phyloP scores from a whole-genome alignment of 2,797 vertebrate genomes.

The Buceros bicornis region DNA sequence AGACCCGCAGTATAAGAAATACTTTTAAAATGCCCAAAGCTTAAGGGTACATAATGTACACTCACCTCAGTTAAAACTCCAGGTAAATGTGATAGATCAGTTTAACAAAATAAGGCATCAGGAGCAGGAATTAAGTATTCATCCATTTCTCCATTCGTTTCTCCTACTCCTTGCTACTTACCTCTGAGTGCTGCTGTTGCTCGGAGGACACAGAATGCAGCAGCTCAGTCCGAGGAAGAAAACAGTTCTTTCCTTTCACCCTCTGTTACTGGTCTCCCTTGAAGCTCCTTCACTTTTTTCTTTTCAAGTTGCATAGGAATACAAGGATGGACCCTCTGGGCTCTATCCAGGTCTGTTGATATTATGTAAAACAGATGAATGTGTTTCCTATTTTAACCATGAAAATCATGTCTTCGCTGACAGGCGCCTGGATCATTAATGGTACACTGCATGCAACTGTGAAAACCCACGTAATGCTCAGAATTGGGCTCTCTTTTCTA shows the following conservation, averaged over 20 bases:
- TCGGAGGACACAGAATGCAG: not conserved
- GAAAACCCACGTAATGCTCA: constrained; percentile 32
- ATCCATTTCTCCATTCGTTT: not conserved
- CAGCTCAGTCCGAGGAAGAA: not conserved
- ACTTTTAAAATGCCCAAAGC: not conserved
- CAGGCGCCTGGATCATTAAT: not conserved
- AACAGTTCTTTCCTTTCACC: not conserved
- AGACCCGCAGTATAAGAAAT: not conserved
- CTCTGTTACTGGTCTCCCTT: not conserved
- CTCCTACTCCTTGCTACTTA: not conserved
- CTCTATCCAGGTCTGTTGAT: constrained; percentile 53
- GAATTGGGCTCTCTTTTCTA: not conserved
- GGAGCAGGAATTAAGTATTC: not conserved
- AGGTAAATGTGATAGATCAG: not conserved
- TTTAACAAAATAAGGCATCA: not conserved
- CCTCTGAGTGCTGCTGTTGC: constrained; percentile 26
- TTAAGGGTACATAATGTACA: not conserved
- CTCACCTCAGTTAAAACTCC: not conserved
- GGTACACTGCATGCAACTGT: not conserved
- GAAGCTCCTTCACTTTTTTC: constrained; percentile 31
- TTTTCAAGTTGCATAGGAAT: not conserved
- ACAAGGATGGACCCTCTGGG: not conserved
- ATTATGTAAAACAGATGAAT: constrained; percentile 36
- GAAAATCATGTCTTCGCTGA: not conserved
- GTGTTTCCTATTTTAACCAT: constrained; percentile 43